Evolutionary conservation across 2,888 invertebrate species (phyloP), one percentile per base, ranked within the genome.

Genomic region (Orthonychiurus folsomi): DNA sequence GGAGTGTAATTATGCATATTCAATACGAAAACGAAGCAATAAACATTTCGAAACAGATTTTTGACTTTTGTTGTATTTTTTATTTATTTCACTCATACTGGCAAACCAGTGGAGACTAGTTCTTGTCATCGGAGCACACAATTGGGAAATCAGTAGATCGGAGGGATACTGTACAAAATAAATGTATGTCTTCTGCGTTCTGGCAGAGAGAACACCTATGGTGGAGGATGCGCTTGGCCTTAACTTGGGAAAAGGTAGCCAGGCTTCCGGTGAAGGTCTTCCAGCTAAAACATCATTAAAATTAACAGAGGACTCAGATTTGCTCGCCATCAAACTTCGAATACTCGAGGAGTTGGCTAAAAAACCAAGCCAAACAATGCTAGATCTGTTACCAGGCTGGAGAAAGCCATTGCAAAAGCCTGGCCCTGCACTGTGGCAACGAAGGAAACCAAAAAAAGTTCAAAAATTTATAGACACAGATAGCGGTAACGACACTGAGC

Each of bases 281-380:
- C 50, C 50, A n/a, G 26, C 58, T 2, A 20, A 18, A 5, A 12
- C 12, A 18, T 55, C 59, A 25, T 62, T 63, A 55, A 47, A 63
- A 23, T 37, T 59, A 21, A 63, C 52, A 21, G 59, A 57, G 59
- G 63, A 63, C 50, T 54, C 57, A 3, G 53, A 60, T 54, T 50
- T 63, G 18, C 48, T 61, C 50, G 59, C 56, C 9, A 52, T 63
- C 21, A 61, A 63, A 56, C 60, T 61, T 47, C 56, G 60, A 52
- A 63, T 63, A 47, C 59, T 56, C 47, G 63, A 63, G 48, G 63
- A 63, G 50, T 59, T 63, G 63, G n/a, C n/a, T n/a, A n/a, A n/a
- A n/a, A n/a, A n/a, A n/a, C n/a, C n/a, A n/a, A n/a, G n/a, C n/a
- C n/a, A n/a, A n/a, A n/a, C n/a, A n/a, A n/a, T n/a, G n/a, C n/a